Percentiles rank a stretch among this genome's conserved stretches.
These are phyloP conservation scores for Bos indicus DNA, from an alignment of 2,113 vertebrate species.

Conservation along the genomic window DNA sequence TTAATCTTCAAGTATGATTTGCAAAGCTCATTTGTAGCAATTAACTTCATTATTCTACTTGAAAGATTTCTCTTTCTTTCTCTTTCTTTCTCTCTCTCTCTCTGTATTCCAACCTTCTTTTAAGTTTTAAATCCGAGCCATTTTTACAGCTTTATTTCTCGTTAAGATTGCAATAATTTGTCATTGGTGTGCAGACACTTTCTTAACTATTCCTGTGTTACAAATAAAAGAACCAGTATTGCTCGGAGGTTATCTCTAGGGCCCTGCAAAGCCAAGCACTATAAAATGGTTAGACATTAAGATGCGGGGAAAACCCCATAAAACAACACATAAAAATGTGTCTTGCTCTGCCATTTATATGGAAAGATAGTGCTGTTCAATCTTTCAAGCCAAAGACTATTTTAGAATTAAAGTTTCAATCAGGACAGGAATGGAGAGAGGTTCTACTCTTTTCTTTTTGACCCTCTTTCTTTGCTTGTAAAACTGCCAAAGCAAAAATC, in stretches of 20 bases:
- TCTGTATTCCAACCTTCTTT: constrained; percentile 28
- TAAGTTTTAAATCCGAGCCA: constrained; percentile 55
- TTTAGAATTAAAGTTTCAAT: constrained; percentile 65
- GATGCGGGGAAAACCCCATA: constrained; percentile 72
- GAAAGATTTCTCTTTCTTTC: constrained; percentile 45
- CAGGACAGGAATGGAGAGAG: constrained; percentile 22
- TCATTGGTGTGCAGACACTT: constrained; percentile 72
- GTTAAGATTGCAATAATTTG: constrained; percentile 79
- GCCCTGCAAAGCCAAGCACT: constrained; percentile 73
- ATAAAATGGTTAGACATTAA: constrained; percentile 75
- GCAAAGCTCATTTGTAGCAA: constrained; percentile 65
- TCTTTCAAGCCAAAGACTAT: constrained; percentile 58
- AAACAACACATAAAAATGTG: constrained; percentile 73
- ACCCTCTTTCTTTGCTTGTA: constrained; percentile 29
- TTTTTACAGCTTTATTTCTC: constrained; percentile 68
- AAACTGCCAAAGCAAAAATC: constrained; percentile 39
- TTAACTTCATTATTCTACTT: constrained; percentile 62
- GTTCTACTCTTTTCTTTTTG: constrained; percentile 17
- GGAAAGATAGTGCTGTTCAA: constrained; percentile 56
- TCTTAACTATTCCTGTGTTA: constrained; percentile 76
- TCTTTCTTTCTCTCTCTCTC: neutral
- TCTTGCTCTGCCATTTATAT: constrained; percentile 68
- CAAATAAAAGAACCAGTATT: constrained; percentile 75
- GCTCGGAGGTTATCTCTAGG: constrained; percentile 73
- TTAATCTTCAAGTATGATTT: constrained; percentile 28